phyloP scores from a whole-genome alignment of 2,113 vertebrate species.

The Holacanthus passer region DNA sequence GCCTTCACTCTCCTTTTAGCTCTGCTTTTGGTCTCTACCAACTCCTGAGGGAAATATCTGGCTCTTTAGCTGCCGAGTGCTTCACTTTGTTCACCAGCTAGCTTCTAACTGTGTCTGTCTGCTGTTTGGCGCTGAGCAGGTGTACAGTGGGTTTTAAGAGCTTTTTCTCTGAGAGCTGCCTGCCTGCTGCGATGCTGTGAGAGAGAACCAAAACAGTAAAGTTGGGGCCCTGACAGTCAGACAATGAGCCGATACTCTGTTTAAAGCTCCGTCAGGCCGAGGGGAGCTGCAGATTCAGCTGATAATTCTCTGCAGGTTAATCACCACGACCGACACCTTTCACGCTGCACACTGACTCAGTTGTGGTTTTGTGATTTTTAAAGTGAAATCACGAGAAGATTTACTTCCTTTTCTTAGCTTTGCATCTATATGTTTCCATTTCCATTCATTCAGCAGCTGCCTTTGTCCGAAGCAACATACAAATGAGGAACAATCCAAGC shows the following conservation, averaged over 20 bases:
- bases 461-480: neutral
- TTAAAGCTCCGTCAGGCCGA: neutral
- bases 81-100: constrained; percentile 7
- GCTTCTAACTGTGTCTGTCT: constrained; percentile 14
- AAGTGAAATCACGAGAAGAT: neutral
- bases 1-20: neutral
- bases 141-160: constrained; percentile 2
- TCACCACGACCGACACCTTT: neutral
- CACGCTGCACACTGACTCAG: neutral
- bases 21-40: constrained; percentile 30
- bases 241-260: neutral
- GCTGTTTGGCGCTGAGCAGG: constrained; percentile 24
- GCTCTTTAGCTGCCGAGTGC: constrained; percentile 19
- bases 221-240: neutral
- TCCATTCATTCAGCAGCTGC: neutral
- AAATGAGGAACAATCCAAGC: neutral
- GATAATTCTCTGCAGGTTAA: constrained; percentile 7
- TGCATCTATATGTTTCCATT: neutral
- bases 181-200: neutral
- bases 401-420: neutral
- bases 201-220: constrained; percentile 11
- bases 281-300: constrained; percentile 4
- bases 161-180: constrained; percentile 11
- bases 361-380: neutral
- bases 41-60: constrained; percentile 17